These are phyloP conservation scores for Drosophila pegasa DNA, from an alignment of 2,888 invertebrate species.

Conservation along the genomic window DNA sequence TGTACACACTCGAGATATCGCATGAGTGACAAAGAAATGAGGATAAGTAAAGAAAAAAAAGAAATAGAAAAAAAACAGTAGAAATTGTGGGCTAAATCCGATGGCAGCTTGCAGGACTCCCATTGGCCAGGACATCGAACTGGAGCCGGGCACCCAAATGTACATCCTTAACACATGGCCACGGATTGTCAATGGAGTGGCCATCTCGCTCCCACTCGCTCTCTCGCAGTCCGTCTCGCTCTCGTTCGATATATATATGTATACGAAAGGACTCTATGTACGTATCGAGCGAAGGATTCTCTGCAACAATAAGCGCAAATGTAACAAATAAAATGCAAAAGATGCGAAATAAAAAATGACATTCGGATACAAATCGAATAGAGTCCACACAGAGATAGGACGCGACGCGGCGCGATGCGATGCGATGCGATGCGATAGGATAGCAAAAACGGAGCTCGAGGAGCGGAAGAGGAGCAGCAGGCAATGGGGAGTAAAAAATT, in stretches of 20 bases:
- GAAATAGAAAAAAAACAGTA: conserved; percentile 49
- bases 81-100: conserved; percentile 71
- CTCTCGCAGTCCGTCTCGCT: background rate
- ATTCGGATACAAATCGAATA: conserved; percentile 81
- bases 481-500: conserved; percentile 26
- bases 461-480: conserved; percentile 4
- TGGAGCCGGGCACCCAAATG: conserved; percentile 51
- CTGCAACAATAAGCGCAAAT: conserved; percentile 68
- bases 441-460: background rate
- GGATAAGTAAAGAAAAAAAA: conserved; percentile 39
- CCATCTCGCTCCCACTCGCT: conserved; percentile 7
- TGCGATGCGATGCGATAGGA: conserved; percentile 16
- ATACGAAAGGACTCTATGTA: conserved; percentile 40
- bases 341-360: conserved; percentile 81
- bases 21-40: conserved; percentile 76
- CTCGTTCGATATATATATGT: conserved; percentile 35
- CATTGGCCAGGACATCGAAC: conserved; percentile 63
- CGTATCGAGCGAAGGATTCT: conserved; percentile 42
- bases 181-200: conserved; percentile 75
- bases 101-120: conserved; percentile 71
- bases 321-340: conserved; percentile 79
- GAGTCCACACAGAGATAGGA: conserved; percentile 43
- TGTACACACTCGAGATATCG: conserved; percentile 64
- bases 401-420: conserved; percentile 20
- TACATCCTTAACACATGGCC: conserved; percentile 75